Evolutionary conservation across 2,888 invertebrate species (phyloP).

Genomic region (Drosophila emarginata): DNA sequence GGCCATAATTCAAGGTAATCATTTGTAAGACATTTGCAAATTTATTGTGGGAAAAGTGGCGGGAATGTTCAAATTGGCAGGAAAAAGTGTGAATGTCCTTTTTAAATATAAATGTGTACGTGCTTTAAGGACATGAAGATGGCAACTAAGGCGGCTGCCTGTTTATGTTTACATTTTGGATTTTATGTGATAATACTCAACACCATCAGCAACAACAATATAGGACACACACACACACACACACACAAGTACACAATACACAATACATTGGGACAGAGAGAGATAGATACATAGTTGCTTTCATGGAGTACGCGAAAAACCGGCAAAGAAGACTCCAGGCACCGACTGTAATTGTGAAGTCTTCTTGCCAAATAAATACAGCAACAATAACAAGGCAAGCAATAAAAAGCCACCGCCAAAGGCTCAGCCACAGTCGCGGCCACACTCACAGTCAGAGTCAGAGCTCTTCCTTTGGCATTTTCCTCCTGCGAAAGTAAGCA

Average conservation of each 20-base stretch:
- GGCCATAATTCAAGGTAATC: constrained; percentile 28
- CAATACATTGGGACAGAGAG: constrained; percentile 46
- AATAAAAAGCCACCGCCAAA: constrained; percentile 72
- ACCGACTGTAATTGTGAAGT: constrained; percentile 30
- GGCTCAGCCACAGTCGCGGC: constrained; percentile 38
- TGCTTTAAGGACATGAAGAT: constrained; percentile 52
- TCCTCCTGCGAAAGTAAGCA: constrained; percentile 50
- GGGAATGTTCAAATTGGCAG: constrained; percentile 32
- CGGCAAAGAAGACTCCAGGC: constrained; percentile 39
- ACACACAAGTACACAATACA: constrained; percentile 67
- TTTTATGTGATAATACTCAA: constrained; percentile 74
- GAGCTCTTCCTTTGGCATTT: constrained; percentile 37
- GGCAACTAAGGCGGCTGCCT: constrained; percentile 28
- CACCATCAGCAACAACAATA: constrained; percentile 47
- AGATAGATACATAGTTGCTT: constrained; percentile 1
- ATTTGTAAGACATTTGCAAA: constrained; percentile 37
- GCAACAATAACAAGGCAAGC: constrained; percentile 62
- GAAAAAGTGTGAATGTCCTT: constrained; percentile 46
- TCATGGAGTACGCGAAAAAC: constrained; percentile 27
- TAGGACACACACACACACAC: constrained; percentile 68
- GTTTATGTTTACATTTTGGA: constrained; percentile 74
- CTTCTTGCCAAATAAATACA: constrained; percentile 70
- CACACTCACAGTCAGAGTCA: constrained; percentile 46
- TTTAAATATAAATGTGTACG: constrained; percentile 64
- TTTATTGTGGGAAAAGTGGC: constrained; percentile 22